phyloP scores from a whole-genome alignment of 2,888 invertebrate genomes.

The Dexiosoma caninum region DNA sequence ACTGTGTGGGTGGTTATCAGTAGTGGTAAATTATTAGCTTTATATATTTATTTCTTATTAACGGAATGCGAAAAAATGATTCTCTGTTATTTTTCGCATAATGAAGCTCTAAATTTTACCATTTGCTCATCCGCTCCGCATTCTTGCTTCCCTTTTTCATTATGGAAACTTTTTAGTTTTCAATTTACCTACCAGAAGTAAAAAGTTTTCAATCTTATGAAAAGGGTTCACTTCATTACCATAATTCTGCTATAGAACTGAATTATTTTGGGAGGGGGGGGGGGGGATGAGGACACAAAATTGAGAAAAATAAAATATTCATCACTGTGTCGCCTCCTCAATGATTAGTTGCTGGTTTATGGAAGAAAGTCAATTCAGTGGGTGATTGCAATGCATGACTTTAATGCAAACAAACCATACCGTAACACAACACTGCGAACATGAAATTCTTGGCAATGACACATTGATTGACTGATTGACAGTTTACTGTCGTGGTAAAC shows the following conservation, averaged over 20 bases:
- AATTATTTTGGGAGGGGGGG: background rate
- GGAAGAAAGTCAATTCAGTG: background rate
- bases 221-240: background rate
- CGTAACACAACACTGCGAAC: slow-evolving; percentile 8
- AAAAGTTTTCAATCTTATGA: background rate
- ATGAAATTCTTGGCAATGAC: slow-evolving; percentile 31
- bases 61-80: too few species aligned
- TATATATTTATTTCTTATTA: too few species aligned
- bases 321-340: background rate
- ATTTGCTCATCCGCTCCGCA: too few species aligned
- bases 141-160: background rate
- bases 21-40: too few species aligned
- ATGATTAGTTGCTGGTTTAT: slow-evolving; percentile 8
- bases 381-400: background rate
- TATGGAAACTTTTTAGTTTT: background rate
- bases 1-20: too few species aligned
- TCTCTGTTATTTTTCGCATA: too few species aligned
- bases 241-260: background rate
- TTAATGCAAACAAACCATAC: background rate
- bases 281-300: background rate
- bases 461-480: slow-evolving; percentile 65
- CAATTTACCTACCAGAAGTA: background rate
- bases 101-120: too few species aligned
- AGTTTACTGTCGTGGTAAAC: slow-evolving; percentile 51
- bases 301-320: slow-evolving; percentile 14